Conservation (phyloP, 2,797 vertebrate species). For the Heteromormyrus szaboi region DNA sequence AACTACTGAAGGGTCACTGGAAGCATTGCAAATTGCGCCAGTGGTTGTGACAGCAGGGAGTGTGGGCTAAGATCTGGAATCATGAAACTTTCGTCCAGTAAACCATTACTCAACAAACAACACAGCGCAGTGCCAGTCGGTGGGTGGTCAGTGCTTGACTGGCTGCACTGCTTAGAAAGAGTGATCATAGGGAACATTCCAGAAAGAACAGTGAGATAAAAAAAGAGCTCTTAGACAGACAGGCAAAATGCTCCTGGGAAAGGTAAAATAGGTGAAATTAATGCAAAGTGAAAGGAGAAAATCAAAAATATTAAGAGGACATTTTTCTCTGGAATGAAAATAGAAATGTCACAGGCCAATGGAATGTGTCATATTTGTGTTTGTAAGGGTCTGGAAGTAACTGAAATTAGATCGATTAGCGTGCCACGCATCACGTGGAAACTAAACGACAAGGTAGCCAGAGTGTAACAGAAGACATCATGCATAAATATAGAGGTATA, state of each 20-base stretch:
- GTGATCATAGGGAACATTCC: neutral
- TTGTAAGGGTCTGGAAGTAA: neutral
- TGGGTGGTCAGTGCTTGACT: neutral
- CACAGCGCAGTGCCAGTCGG: neutral
- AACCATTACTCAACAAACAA: neutral
- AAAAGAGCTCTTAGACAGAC: neutral
- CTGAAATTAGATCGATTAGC: neutral
- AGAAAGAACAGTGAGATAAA: neutral
- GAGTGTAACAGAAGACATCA: neutral
- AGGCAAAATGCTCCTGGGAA: neutral
- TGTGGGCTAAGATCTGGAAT: neutral
- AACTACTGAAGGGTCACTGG: neutral
- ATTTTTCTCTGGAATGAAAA: neutral
- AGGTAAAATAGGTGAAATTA: neutral
- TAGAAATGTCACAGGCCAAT: neutral
- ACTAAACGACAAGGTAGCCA: neutral
- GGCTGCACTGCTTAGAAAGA: neutral
- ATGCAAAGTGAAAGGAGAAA: neutral
- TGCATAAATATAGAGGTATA: neutral
- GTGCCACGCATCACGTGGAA: neutral
- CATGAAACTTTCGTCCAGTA: neutral
- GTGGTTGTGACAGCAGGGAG: neutral
- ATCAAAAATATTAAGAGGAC: neutral
- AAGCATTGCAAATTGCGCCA: neutral
- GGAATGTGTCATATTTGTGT: neutral